Evolutionary conservation across 2,113 vertebrate species (phyloP).

Genomic region (Acanthochromis polyacanthus): DNA sequence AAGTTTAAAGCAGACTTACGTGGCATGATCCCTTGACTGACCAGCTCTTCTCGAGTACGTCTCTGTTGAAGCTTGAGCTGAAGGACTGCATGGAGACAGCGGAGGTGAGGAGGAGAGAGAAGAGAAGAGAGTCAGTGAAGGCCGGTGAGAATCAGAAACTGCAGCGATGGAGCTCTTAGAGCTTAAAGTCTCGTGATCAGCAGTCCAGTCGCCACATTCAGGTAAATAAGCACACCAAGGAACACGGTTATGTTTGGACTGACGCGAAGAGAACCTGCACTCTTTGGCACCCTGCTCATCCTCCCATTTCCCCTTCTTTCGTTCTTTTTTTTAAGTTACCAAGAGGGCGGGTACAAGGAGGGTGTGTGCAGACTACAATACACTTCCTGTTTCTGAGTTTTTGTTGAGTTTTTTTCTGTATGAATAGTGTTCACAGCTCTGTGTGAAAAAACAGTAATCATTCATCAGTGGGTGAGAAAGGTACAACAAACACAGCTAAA

Average conservation of each 20-base stretch:
- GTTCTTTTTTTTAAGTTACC: conserved; percentile 28
- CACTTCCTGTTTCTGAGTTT: conserved; percentile 80
- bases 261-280: conserved; percentile 44
- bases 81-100: conserved; percentile 90
- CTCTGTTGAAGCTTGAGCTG: conserved; percentile 99
- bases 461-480: not conserved
- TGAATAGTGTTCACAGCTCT: not conserved
- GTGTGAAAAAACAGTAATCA: not conserved
- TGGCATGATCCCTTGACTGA: conserved; percentile 99
- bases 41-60: conserved; percentile 95
- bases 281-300: conserved; percentile 35
- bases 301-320: conserved; percentile 46
- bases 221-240: conserved; percentile 1
- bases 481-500: not conserved
- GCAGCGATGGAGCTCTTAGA: conserved; percentile 30
- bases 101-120: conserved; percentile 68
- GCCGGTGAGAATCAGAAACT: conserved; percentile 13
- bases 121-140: conserved; percentile 54
- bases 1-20: conserved; percentile 87
- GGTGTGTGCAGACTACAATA: conserved; percentile 56
- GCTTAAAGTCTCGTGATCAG: conserved; percentile 23
- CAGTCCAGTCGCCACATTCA: not conserved
- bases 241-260: conserved; percentile 1
- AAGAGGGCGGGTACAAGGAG: conserved; percentile 58
- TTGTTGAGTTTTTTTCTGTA: conserved; percentile 5